Percentiles rank a stretch among this genome's conserved stretches.
These are phyloP conservation scores for Bombus cullumanus DNA, from an alignment of 1,140 invertebrate genomes.

Conservation along the genomic window DNA sequence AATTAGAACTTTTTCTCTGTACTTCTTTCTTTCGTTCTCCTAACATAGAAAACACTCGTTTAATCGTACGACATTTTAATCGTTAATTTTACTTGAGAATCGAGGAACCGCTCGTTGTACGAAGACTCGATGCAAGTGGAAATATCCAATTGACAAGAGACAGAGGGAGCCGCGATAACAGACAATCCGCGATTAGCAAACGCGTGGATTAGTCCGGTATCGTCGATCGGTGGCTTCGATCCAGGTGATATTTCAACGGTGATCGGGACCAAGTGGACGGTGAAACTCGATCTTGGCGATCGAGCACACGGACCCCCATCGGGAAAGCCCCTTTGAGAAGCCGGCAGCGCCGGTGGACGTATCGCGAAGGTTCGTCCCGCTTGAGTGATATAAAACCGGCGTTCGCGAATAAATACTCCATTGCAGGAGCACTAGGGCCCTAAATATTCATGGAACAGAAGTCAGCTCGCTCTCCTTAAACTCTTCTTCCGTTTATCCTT, in stretches of 20 bases:
- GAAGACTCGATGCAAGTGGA: neutral
- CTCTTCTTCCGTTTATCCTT: slow-evolving; percentile 14
- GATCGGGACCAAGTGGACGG: slow-evolving; percentile 30
- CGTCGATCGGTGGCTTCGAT: slow-evolving; percentile 39
- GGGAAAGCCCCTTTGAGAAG: slow-evolving; percentile 65
- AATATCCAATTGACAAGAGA: neutral
- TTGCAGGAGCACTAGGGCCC: slow-evolving; percentile 63
- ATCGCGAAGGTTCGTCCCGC: slow-evolving; percentile 38
- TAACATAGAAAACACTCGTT: too few relatives aligned
- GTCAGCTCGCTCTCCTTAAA: slow-evolving; percentile 51
- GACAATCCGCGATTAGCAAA: slow-evolving; percentile 45
- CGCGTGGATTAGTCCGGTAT: slow-evolving; percentile 46
- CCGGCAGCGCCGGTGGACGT: slow-evolving; percentile 49
- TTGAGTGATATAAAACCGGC: slow-evolving; percentile 73
- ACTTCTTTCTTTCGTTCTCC: too few relatives aligned
- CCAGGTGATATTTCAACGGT: slow-evolving; percentile 56
- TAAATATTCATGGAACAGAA: slow-evolving; percentile 69
- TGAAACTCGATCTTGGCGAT: slow-evolving; percentile 56
- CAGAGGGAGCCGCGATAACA: slow-evolving; percentile 32
- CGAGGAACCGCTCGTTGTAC: neutral
- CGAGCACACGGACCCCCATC: slow-evolving; percentile 58
- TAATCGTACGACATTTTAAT: too few relatives aligned
- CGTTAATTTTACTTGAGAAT: neutral
- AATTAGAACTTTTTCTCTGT: too few relatives aligned
- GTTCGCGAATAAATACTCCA: slow-evolving; percentile 71